Conservation (phyloP, 2,797 vertebrate species). For the Aselliscus stoliczkanus region DNA sequence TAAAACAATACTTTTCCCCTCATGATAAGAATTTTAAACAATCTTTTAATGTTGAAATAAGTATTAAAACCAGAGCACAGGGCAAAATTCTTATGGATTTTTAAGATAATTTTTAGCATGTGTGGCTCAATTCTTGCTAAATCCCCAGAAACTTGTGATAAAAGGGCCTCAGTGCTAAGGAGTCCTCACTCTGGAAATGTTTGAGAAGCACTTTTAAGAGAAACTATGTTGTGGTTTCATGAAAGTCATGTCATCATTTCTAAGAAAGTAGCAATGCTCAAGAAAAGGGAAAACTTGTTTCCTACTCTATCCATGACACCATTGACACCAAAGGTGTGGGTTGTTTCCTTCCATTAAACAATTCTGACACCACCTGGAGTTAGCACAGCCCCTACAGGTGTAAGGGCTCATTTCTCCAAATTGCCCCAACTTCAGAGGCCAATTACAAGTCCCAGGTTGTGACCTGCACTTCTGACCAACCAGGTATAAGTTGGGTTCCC, state of each 20-base stretch:
- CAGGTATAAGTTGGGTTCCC: neutral
- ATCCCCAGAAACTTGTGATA: neutral
- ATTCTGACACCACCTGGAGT: neutral
- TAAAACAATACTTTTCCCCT: neutral
- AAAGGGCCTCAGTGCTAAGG: neutral
- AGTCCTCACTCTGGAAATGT: neutral
- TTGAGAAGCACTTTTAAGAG: neutral
- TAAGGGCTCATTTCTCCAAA: neutral
- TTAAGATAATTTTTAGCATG: neutral
- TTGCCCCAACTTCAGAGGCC: neutral
- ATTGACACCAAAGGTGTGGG: neutral
- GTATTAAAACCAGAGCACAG: neutral
- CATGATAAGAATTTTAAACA: conserved; percentile 24
- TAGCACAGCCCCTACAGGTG: neutral
- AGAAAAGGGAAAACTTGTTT: neutral
- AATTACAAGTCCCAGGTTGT: neutral
- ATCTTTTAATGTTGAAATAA: conserved; percentile 8
- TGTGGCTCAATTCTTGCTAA: neutral
- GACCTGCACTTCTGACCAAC: neutral
- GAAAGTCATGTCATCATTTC: neutral
- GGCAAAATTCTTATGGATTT: neutral
- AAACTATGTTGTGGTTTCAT: neutral
- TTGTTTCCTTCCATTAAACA: neutral
- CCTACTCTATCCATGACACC: neutral
- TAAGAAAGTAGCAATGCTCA: neutral